A percentile compares a stretch with the other conserved stretches of the same genome.
Conservation (phyloP, 2,113 vertebrate species). For the Lycaon pictus region DNA sequence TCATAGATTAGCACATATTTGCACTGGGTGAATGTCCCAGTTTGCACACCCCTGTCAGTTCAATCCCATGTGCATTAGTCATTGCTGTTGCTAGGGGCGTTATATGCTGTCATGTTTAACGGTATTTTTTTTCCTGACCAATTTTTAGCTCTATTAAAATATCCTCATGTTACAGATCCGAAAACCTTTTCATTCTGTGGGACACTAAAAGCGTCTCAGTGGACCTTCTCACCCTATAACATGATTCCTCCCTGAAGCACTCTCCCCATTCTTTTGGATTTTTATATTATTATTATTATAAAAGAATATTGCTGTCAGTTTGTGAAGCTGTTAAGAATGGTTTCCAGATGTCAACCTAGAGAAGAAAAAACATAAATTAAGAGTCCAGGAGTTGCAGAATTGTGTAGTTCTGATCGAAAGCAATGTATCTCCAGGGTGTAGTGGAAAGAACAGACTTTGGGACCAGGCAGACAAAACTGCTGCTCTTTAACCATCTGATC, state of each 20-base stretch:
- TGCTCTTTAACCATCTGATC: neutral
- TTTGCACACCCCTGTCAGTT: neutral
- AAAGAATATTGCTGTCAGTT: neutral
- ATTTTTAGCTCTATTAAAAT: slow-evolving; percentile 31
- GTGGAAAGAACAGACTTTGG: neutral
- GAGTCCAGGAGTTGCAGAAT: neutral
- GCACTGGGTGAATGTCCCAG: neutral
- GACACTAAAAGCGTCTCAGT: neutral
- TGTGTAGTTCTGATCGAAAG: neutral
- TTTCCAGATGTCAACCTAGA: slow-evolving; percentile 50
- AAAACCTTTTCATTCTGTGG: neutral
- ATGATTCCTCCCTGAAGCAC: neutral
- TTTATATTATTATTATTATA: too few species aligned
- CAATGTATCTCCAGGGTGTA: neutral
- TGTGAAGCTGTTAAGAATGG: slow-evolving; percentile 61
- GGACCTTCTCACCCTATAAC: neutral
- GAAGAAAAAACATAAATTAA: slow-evolving; percentile 26
- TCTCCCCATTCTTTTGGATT: neutral
- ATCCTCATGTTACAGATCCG: neutral
- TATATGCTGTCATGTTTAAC: neutral
- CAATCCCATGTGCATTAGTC: neutral
- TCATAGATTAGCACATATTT: neutral
- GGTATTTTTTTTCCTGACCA: neutral
- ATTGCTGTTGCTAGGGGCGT: neutral
- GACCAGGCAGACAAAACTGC: neutral